These are phyloP conservation scores for Kryphioiulus occultus DNA, from an alignment of 2,888 invertebrate genomes.

Conservation along the genomic window DNA sequence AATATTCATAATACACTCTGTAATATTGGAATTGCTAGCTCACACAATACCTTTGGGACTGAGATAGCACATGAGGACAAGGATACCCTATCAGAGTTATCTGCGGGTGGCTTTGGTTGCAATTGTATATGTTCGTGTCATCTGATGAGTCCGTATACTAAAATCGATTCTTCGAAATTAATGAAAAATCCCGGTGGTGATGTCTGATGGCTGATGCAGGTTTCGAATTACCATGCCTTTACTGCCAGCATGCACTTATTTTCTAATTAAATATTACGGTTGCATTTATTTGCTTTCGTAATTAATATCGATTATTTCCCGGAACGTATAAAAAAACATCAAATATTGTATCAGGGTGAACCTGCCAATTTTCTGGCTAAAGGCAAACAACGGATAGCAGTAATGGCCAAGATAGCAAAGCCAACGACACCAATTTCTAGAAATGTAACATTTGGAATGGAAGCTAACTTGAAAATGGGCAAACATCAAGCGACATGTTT, in stretches of 20 bases:
- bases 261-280: neutral
- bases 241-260: neutral
- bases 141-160: neutral
- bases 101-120: neutral
- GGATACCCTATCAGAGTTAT: neutral
- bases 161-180: neutral
- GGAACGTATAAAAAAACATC: neutral
- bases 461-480: neutral
- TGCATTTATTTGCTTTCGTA: neutral
- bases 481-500: neutral
- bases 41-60: neutral
- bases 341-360: neutral
- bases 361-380: neutral
- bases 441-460: neutral
- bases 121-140: neutral
- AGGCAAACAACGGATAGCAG: neutral
- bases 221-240: neutral
- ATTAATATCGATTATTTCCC: slow-evolving; percentile 4
- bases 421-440: neutral
- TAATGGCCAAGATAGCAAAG: neutral
- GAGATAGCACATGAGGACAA: neutral
- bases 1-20: neutral
- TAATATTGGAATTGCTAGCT: neutral
- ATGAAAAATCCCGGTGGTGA: neutral
- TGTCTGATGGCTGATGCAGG: neutral